phyloP scores from a whole-genome alignment of 1,140 invertebrate species.

The Rhopalosiphum maidis region DNA sequence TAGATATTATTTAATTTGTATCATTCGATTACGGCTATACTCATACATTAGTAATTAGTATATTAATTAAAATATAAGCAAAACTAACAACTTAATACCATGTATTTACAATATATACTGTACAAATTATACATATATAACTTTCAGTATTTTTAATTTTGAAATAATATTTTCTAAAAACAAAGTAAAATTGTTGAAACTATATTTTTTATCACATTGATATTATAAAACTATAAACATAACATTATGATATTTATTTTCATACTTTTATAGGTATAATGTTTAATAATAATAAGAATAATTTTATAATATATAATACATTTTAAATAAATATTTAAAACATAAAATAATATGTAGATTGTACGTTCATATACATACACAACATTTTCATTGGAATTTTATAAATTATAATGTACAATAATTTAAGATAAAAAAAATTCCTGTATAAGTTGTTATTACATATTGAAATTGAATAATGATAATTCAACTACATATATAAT shows the following conservation, averaged over 20 bases:
- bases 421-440: neutral
- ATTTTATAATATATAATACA: neutral
- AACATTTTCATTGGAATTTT: neutral
- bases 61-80: neutral
- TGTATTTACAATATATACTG: neutral
- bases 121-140: neutral
- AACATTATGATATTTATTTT: neutral
- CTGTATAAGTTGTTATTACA: neutral
- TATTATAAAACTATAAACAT: neutral
- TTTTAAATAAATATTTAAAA: neutral
- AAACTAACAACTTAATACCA: neutral
- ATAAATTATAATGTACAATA: neutral
- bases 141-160: neutral
- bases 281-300: neutral
- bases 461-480: neutral
- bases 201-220: neutral
- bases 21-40: neutral
- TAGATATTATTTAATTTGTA: neutral
- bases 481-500: neutral
- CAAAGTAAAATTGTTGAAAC: neutral
- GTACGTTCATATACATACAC: neutral
- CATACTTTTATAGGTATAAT: neutral
- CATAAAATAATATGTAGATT: neutral
- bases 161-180: neutral
- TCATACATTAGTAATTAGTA: neutral